Percentiles rank a stretch among this genome's conserved stretches.
phyloP scores from a whole-genome alignment of 2,113 vertebrate species.

The Bettongia penicillata region DNA sequence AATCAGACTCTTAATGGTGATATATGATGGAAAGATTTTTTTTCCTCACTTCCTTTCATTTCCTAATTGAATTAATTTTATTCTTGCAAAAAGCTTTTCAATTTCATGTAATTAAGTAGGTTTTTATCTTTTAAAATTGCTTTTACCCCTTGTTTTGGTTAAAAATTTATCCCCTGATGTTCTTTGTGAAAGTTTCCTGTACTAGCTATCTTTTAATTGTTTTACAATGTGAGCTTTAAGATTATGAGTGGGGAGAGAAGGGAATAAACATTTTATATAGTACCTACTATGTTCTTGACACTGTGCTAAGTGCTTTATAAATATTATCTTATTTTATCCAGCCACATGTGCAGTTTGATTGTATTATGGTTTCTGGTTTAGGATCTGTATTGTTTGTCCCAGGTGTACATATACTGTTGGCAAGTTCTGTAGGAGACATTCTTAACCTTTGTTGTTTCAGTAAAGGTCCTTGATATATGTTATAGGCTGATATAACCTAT shows the following conservation, averaged over 20 bases:
- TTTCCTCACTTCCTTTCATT: background rate
- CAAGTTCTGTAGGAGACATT: background rate
- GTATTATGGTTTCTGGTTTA: background rate
- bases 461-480: background rate
- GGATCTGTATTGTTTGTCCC: background rate
- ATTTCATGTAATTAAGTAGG: background rate
- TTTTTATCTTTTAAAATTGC: background rate
- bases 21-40: background rate
- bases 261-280: background rate
- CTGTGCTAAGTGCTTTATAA: background rate
- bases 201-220: background rate
- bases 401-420: background rate
- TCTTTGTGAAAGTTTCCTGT: background rate
- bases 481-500: background rate
- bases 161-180: background rate
- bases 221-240: background rate
- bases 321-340: background rate
- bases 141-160: background rate
- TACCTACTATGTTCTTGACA: background rate
- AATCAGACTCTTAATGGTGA: background rate
- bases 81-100: background rate
- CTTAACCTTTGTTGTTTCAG: background rate
- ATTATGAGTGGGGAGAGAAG: background rate
- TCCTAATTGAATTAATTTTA: background rate
- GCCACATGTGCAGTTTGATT: background rate